Evolutionary conservation across 2,113 vertebrate genomes (phyloP), one percentile per base, ranked within the genome.

Genomic region (Hymenochirus boettgeri): DNA sequence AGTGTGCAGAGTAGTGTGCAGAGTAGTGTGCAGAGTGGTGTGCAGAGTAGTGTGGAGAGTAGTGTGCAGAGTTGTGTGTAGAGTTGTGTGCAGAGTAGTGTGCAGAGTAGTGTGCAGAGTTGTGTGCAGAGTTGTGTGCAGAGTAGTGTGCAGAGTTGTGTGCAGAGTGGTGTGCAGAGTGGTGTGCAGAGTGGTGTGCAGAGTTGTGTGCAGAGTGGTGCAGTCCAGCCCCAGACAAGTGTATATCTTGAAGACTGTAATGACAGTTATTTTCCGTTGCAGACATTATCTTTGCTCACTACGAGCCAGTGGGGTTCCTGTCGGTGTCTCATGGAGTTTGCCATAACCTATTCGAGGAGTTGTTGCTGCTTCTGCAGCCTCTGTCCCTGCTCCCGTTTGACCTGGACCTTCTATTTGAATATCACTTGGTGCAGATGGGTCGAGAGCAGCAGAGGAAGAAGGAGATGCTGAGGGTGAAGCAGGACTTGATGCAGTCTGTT

Each of bases 341-440:
- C 71, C 91, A 89, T 33, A 78, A 89, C 0, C 89, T 97, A 47
- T 92, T 93, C 0, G 90, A 96, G 75, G 95, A 99, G 81, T 86
- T 99, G 3, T 88, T 99, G 61, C 88, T 99, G 50, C 81, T 99
- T 31, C 89, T 98, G 2, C 96, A 99, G 80, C 96, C 96, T 0
- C 87, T 99, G 45, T 93, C 95, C 1, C 87, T 98, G 61, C 86
- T 99, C 51, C 96, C 96, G 67, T 99, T 99, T 64, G 89, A 91
- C 85, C 85, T 99, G 9, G 94, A 99, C 80, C 80, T 97, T 8
- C 88, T 98, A 2, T 99, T 98, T 0, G 94, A 99, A 62, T 88
- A 92, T 5, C 91, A 80, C 61, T 87, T 96, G 71, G 87, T 93
- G 67, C 94, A 96, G 54, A 90, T 87, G 65, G 90, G 91, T 22